Evolutionary conservation across 2,888 invertebrate species (phyloP).

Genomic region (Tetramorium bicarinatum): DNA sequence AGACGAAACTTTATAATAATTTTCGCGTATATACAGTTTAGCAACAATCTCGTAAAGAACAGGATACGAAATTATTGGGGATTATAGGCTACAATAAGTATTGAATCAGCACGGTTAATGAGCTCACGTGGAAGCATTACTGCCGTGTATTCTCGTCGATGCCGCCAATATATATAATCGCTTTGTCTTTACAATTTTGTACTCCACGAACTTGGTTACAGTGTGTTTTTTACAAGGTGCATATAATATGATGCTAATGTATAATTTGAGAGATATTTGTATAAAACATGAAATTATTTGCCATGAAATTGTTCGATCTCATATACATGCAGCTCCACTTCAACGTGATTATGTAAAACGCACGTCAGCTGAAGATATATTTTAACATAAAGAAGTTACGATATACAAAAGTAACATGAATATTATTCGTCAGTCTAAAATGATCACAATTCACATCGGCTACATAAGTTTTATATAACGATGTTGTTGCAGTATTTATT

Average conservation of each 20-base stretch:
- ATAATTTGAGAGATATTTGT: not conserved
- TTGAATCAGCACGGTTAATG: conserved; percentile 19
- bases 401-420: conserved; percentile 12
- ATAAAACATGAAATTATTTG: not conserved
- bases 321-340: conserved; percentile 18
- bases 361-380: not conserved
- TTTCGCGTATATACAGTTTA: not conserved
- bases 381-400: not conserved
- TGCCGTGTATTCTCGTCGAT: not conserved
- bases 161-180: not conserved
- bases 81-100: conserved; percentile 8
- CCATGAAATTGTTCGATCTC: not conserved
- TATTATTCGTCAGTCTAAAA: conserved; percentile 18
- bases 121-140: conserved; percentile 18
- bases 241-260: not conserved
- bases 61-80: not conserved
- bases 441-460: conserved; percentile 19
- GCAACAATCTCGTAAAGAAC: not conserved
- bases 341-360: not conserved
- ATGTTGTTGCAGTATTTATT: not conserved
- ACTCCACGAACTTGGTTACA: not conserved
- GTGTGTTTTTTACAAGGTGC: conserved; percentile 8
- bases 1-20: conserved; percentile 16
- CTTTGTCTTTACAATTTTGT: conserved; percentile 21
- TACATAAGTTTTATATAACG: not conserved